A percentile compares a stretch with the other conserved stretches of the same genome.
Conservation (phyloP, 2,888 invertebrate species). For the Rosalia funebris region DNA sequence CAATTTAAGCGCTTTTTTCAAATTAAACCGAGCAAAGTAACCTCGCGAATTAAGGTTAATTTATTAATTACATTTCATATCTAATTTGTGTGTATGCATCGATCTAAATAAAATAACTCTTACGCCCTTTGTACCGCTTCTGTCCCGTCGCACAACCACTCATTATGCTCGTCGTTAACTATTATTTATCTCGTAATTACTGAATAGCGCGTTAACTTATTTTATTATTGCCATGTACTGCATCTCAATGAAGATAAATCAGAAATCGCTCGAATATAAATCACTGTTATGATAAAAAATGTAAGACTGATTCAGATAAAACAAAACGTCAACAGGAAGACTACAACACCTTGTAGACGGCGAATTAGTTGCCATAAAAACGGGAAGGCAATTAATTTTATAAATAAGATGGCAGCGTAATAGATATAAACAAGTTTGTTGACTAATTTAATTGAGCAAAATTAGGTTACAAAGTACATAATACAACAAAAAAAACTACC, state of each 20-base stretch:
- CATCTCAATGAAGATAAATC: not conserved
- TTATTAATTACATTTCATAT: conserved; percentile 25
- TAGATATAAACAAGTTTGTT: conserved; percentile 8
- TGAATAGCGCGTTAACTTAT: not conserved
- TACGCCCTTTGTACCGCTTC: conserved; percentile 23
- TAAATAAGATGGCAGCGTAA: not conserved
- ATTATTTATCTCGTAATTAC: not conserved
- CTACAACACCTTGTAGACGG: not conserved
- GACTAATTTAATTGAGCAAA: conserved; percentile 4
- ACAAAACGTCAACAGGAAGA: too few relatives aligned
- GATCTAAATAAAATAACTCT: conserved; percentile 14
- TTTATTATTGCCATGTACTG: not conserved
- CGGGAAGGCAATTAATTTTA: conserved; percentile 8
- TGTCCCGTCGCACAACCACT: conserved; percentile 5
- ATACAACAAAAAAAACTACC: too few relatives aligned
- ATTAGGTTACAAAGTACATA: conserved; percentile 2
- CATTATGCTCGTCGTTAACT: conserved; percentile 17
- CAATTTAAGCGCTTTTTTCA: conserved; percentile 2
- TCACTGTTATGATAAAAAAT: not conserved
- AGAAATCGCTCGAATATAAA: not conserved
- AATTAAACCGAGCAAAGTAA: conserved; percentile 3
- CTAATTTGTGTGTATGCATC: conserved; percentile 3
- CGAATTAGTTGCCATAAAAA: conserved; percentile 2
- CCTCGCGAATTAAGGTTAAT: conserved; percentile 23
- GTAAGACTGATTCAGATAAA: not conserved